Evolutionary conservation across 2,888 invertebrate species (phyloP).

Genomic region (Cryptocephalus moraei): DNA sequence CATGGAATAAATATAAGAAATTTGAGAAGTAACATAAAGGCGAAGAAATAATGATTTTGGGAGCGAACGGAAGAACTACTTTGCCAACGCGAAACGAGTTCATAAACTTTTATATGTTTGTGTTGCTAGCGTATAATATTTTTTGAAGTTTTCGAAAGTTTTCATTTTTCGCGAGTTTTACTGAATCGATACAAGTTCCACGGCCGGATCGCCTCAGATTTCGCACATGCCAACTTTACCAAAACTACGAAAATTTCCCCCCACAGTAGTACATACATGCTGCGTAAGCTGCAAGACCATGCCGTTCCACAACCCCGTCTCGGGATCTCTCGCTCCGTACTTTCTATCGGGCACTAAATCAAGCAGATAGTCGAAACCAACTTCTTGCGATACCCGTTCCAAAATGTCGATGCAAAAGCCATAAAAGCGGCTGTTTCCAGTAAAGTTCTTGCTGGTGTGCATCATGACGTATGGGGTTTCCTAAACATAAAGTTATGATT

Average conservation of each 20-base stretch:
- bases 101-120: no score
- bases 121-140: no score
- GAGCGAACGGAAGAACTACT: no score
- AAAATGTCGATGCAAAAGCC: slow-evolving; percentile 72
- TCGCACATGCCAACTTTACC: not conserved
- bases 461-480: slow-evolving; percentile 68
- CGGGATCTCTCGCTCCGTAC: slow-evolving; percentile 52
- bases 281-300: slow-evolving; percentile 61
- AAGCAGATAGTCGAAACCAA: slow-evolving; percentile 61
- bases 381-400: slow-evolving; percentile 53
- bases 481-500: slow-evolving; percentile 32
- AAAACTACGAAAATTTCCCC: not conserved
- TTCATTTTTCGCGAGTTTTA: not conserved
- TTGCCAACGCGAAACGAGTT: no score
- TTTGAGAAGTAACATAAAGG: no score
- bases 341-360: slow-evolving; percentile 61
- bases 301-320: slow-evolving; percentile 55
- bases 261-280: slow-evolving; percentile 44
- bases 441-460: slow-evolving; percentile 56
- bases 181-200: not conserved
- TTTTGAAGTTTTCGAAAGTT: not conserved
- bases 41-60: no score
- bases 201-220: not conserved
- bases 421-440: slow-evolving; percentile 64
- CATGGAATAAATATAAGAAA: no score